Base-by-base conservation (phyloP, 2,888 invertebrate species). In the Tridacna crocea region DNA sequence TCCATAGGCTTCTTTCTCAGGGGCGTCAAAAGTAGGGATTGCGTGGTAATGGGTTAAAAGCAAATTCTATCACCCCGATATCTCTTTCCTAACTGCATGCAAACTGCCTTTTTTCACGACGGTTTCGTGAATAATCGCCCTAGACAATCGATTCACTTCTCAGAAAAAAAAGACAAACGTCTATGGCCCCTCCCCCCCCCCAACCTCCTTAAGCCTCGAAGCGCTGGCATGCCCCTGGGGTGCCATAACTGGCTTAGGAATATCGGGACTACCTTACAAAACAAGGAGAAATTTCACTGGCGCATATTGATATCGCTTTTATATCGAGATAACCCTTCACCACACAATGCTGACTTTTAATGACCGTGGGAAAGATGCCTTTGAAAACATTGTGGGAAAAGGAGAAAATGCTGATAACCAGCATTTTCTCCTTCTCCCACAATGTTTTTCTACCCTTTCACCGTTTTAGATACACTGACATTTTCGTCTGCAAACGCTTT, bases 261-360 rank as follows among this genome's bases (percentile, higher is more conserved):
- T 70, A 70, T 73, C 76, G 73, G 72, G 68, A 80, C 60, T 82
- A 86, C 83, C 86, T 84, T 84, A 68, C 73, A 73, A 86, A 83
- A 86, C 82, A 83, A 79, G 76, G 75, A 46, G 26, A 68, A 79
- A 72, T 79, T 79, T 79, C 82, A 70, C 65, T 86, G 80, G 87
- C 89, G 85, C 89, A 90, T 91, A 90, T 89, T 91, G 90, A 91
- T 90, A 91, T 90, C 89, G 88, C 87, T 89, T 88, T 88, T 87
- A 89, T 87, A 83, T 83, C 73, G 83, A 75, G 76, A 75, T 89
- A 60, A 60, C n/a, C 6, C 60, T 24, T 60, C n/a, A n/a, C 24
- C 60, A 22, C 13, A 36, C 36, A 8, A 36, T n/a, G n/a, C 36
- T 4, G 36, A 36, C 3, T 36, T 36, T 36, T 36, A 36, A n/a